These are phyloP conservation scores for Littorina saxatilis DNA, from an alignment of 1,140 invertebrate genomes.

Conservation along the genomic window DNA sequence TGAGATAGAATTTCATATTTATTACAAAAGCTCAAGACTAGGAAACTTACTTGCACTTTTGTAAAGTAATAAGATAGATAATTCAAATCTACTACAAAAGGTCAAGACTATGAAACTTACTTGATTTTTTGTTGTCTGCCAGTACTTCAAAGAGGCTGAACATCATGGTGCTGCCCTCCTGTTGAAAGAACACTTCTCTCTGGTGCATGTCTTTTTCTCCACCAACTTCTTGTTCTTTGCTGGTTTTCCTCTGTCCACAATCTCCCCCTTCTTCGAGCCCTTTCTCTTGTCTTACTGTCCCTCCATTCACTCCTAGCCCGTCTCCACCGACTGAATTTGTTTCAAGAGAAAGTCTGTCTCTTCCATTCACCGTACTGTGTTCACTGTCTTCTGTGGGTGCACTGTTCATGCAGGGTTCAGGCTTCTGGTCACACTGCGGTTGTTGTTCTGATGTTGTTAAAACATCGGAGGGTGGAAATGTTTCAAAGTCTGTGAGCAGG, in stretches of 20 bases:
- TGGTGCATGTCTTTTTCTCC: neutral
- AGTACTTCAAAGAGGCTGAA: slow-evolving; percentile 23
- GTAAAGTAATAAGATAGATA: no score
- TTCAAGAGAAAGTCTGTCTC: no score
- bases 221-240: neutral
- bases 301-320: neutral
- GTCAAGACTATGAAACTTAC: no score
- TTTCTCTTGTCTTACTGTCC: neutral
- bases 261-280: neutral
- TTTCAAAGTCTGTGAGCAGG: no score
- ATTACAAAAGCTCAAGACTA: no score
- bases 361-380: no score
- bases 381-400: no score
- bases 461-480: neutral
- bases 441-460: neutral
- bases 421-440: neutral
- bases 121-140: slow-evolving; percentile 10
- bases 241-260: no score
- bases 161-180: slow-evolving; percentile 12
- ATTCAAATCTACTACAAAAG: no score
- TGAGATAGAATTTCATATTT: no score
- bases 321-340: no score
- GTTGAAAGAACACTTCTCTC: slow-evolving; percentile 24
- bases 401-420: neutral
- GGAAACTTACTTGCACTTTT: no score